Conservation (phyloP, 2,888 invertebrate species). For the Habrosyne pyritoides region DNA sequence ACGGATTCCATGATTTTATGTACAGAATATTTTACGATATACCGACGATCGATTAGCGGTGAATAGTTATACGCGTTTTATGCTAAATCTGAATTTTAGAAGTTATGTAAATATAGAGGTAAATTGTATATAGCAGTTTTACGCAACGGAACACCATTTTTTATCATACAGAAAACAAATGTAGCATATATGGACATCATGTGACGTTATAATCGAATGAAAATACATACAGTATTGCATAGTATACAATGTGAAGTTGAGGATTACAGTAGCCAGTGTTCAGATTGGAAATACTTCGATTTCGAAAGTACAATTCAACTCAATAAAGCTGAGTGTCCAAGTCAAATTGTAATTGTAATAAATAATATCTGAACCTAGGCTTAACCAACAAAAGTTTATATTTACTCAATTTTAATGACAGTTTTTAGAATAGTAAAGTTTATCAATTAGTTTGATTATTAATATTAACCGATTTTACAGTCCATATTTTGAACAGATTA, state of each 20-base stretch:
- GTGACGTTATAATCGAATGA: conserved; percentile 29
- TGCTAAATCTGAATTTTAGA: conserved; percentile 25
- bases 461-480: background rate
- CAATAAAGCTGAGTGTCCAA: background rate
- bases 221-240: conserved; percentile 30
- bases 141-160: conserved; percentile 46
- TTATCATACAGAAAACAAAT: conserved; percentile 24
- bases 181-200: conserved; percentile 22
- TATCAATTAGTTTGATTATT: background rate
- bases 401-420: background rate
- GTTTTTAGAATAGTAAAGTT: conserved; percentile 1
- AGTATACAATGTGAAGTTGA: conserved; percentile 9
- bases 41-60: conserved; percentile 30
- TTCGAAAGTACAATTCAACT: background rate
- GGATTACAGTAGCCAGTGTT: background rate
- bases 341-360: background rate
- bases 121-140: conserved; percentile 44
- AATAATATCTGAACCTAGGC: background rate
- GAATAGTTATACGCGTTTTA: conserved; percentile 29
- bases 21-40: conserved; percentile 55
- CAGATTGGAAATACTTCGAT: background rate
- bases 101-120: conserved; percentile 56
- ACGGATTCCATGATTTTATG: conserved; percentile 30
- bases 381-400: conserved; percentile 1
- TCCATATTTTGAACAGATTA: background rate